Conservation (phyloP, 1,140 invertebrate species). For the Nixonia krombeini region DNA sequence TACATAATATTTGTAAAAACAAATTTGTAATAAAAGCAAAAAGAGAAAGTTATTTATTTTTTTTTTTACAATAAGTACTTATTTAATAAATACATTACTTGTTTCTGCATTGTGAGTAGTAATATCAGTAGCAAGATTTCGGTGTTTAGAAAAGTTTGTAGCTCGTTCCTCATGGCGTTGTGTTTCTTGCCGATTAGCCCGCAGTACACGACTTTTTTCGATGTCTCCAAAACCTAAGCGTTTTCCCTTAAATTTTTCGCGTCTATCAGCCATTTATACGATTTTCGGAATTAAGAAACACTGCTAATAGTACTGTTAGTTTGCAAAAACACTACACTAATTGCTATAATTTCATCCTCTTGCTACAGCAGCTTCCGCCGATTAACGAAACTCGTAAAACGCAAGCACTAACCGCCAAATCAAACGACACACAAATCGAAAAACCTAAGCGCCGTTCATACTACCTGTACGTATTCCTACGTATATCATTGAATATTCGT, state of each 20-base stretch:
- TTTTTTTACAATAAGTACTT: no score
- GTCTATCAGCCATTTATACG: constrained; percentile 3
- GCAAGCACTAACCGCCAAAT: background rate
- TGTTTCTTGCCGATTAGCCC: constrained; percentile 5
- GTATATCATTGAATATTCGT: no score
- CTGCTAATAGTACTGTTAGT: background rate
- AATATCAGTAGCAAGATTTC: background rate
- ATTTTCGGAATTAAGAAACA: background rate
- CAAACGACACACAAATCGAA: background rate
- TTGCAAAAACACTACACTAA: background rate
- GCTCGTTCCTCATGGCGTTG: constrained; percentile 12
- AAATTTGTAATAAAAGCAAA: no score
- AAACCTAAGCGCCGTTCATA: background rate
- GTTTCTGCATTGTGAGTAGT: background rate
- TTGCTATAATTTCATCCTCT: background rate
- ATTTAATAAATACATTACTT: background rate
- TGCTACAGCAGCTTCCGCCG: no score
- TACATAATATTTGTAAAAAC: no score
- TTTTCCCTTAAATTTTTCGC: constrained; percentile 24
- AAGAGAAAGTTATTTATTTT: no score
- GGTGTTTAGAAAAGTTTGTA: constrained; percentile 7
- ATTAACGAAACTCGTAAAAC: no score
- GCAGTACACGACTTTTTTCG: constrained; percentile 6
- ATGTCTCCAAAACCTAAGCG: constrained; percentile 4
- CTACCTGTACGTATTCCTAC: no score